Conservation (phyloP, 2,888 invertebrate genomes). For the Baronia brevicornis region DNA sequence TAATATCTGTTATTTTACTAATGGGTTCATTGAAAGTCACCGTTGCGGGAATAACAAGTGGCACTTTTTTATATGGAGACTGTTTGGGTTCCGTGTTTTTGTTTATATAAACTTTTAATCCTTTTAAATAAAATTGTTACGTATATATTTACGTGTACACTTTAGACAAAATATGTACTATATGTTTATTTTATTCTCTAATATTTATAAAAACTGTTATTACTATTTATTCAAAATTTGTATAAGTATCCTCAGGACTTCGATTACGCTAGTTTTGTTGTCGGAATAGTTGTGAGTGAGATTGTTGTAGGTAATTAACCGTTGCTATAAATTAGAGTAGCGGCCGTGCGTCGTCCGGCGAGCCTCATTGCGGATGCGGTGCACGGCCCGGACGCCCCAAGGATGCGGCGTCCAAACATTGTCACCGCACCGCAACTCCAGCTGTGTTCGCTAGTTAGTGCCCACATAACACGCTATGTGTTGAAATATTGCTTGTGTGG, state of each 20-base stretch:
- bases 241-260: constrained; percentile 6
- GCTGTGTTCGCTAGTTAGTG: constrained; percentile 63
- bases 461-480: constrained; percentile 44
- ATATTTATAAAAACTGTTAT: constrained; percentile 3
- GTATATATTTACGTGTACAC: too few relatives aligned
- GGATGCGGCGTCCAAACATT: constrained; percentile 61
- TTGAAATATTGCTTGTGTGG: constrained; percentile 47
- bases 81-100: too few relatives aligned
- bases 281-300: constrained; percentile 40
- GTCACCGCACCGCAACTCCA: constrained; percentile 58
- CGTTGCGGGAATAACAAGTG: too few relatives aligned
- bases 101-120: constrained; percentile 21
- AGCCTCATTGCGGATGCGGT: constrained; percentile 51
- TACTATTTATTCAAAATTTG: constrained; percentile 3
- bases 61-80: too few relatives aligned
- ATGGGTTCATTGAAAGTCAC: too few relatives aligned
- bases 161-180: too few relatives aligned
- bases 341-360: constrained; percentile 21
- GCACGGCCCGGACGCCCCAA: constrained; percentile 34
- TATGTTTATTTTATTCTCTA: too few relatives aligned
- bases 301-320: constrained; percentile 65
- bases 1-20: too few relatives aligned
- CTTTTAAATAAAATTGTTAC: too few relatives aligned
- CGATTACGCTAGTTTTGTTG: constrained; percentile 28
- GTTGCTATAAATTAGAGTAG: constrained; percentile 60